phyloP scores from a whole-genome alignment of 2,797 vertebrate genomes.

The Danio jaintianensis region DNA sequence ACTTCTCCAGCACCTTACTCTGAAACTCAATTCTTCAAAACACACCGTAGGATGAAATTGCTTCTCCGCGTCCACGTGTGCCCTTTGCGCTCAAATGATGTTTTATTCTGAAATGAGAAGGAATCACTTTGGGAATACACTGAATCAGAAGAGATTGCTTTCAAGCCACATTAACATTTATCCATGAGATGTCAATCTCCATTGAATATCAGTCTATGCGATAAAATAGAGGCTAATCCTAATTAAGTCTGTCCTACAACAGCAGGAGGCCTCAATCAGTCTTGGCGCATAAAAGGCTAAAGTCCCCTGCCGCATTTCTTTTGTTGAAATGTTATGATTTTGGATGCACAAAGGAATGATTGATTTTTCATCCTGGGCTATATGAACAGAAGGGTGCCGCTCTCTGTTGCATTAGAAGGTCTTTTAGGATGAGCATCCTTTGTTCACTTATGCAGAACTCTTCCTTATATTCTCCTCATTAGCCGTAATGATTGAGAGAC shows the following conservation, averaged over 20 bases:
- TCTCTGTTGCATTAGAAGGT: conserved; percentile 62
- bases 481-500: conserved; percentile 52
- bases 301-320: conserved; percentile 61
- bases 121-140: conserved; percentile 58
- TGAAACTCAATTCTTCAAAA: conserved; percentile 46
- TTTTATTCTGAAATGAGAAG: conserved; percentile 51
- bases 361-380: conserved; percentile 62
- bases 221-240: conserved; percentile 63
- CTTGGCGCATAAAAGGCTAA: conserved; percentile 55
- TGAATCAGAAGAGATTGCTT: conserved; percentile 56
- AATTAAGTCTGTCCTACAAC: conserved; percentile 66
- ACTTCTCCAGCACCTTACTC: conserved; percentile 2
- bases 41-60: conserved; percentile 43
- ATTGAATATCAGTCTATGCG: conserved; percentile 57
- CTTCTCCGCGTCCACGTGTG: conserved; percentile 29
- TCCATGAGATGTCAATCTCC: conserved; percentile 59
- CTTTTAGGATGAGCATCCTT: conserved; percentile 52
- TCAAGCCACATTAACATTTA: conserved; percentile 62
- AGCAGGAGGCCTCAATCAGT: conserved; percentile 62
- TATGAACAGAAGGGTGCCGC: conserved; percentile 62
- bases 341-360: conserved; percentile 67
- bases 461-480: conserved; percentile 57
- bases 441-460: conserved; percentile 65
- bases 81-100: conserved; percentile 44
- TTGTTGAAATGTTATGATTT: conserved; percentile 68